Evolutionary conservation across 2,888 invertebrate species (phyloP).

Genomic region (Cactoblastis cactorum): DNA sequence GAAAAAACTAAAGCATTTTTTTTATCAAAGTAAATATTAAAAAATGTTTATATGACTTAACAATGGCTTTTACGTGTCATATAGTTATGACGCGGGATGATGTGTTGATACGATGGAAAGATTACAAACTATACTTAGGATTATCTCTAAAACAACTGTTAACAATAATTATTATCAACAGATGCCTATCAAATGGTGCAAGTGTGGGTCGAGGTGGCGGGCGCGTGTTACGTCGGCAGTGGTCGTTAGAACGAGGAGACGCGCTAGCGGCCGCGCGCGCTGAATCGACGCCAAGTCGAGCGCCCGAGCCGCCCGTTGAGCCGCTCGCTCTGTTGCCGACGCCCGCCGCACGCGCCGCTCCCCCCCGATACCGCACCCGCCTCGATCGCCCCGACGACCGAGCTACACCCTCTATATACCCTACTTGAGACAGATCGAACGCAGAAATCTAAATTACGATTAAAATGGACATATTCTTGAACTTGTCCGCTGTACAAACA

Average conservation of each 20-base stretch:
- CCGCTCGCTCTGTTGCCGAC: slow-evolving; percentile 29
- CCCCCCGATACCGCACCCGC: slow-evolving; percentile 47
- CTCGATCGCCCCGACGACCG: slow-evolving; percentile 23
- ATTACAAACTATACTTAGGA: not conserved
- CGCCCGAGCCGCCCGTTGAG: slow-evolving; percentile 24
- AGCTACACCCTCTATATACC: slow-evolving; percentile 13
- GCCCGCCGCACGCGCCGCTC: slow-evolving; percentile 27
- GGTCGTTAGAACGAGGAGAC: slow-evolving; percentile 67
- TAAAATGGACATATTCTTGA: too few species aligned
- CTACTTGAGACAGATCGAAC: not conserved
- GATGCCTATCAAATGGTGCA: slow-evolving; percentile 22
- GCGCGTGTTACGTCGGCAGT: slow-evolving; percentile 55
- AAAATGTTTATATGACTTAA: too few species aligned
- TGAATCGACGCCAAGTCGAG: slow-evolving; percentile 21
- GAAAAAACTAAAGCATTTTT: too few species aligned
- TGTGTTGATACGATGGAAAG: too few species aligned
- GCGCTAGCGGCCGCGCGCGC: slow-evolving; percentile 47
- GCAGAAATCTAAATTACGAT: too few species aligned
- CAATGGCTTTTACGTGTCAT: too few species aligned
- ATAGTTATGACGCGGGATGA: too few species aligned
- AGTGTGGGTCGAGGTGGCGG: slow-evolving; percentile 36
- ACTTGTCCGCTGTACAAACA: too few species aligned
- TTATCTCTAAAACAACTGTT: not conserved
- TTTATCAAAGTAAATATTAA: too few species aligned
- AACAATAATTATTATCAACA: not conserved